phyloP scores from a whole-genome alignment of 2,797 vertebrate genomes.

The Fistularia tabacaria region DNA sequence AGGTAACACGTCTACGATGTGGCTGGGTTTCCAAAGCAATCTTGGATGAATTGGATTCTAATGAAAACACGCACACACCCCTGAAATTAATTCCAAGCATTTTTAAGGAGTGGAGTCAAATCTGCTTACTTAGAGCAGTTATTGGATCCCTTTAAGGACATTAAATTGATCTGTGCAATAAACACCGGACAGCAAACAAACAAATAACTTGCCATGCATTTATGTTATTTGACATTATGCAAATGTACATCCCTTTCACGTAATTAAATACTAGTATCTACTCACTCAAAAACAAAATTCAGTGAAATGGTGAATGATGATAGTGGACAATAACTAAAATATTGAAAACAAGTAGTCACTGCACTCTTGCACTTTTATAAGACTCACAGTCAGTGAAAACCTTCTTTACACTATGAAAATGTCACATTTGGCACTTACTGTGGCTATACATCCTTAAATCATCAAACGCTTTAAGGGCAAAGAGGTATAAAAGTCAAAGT shows the following conservation, averaged over 20 bases:
- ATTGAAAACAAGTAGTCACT: conserved; percentile 2
- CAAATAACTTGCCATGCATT: conserved; percentile 8
- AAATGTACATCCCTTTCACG: conserved; percentile 42
- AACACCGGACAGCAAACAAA: conserved; percentile 8
- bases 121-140: background rate
- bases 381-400: conserved; percentile 8
- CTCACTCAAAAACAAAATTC: conserved; percentile 35
- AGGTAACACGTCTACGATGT: conserved; percentile 2
- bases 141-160: too few species aligned
- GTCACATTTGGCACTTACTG: background rate
- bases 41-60: conserved; percentile 2
- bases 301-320: background rate
- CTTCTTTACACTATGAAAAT: background rate
- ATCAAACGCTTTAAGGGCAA: too few species aligned
- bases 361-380: conserved; percentile 18
- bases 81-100: too few species aligned
- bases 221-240: conserved; percentile 42
- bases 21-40: conserved; percentile 45
- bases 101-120: background rate
- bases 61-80: background rate
- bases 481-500: background rate
- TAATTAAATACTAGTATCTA: conserved; percentile 36
- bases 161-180: too few species aligned
- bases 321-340: too few species aligned
- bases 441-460: background rate